Percentiles rank a stretch among this genome's conserved stretches.
phyloP scores from a whole-genome alignment of 2,113 vertebrate genomes.

The Sinocyclocheilus rhinocerous region DNA sequence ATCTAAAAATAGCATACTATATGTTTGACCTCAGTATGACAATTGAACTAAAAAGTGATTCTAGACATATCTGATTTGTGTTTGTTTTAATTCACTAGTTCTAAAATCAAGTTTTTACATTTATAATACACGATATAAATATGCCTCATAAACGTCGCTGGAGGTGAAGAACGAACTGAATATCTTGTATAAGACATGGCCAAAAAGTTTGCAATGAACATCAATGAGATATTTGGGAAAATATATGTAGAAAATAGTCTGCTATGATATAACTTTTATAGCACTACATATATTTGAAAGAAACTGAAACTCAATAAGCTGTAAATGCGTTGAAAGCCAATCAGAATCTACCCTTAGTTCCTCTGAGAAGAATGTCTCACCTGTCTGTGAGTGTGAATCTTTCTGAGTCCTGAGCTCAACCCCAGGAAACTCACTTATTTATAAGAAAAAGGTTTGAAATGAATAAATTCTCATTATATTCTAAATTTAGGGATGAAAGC shows the following conservation, averaged over 20 bases:
- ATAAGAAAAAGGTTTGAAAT: background rate
- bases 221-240: constrained; percentile 6
- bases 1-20: background rate
- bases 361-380: constrained; percentile 37
- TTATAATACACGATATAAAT: constrained; percentile 37
- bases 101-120: constrained; percentile 24
- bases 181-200: background rate
- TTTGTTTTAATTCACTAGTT: constrained; percentile 3
- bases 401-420: constrained; percentile 18
- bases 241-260: background rate
- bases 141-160: background rate
- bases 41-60: background rate
- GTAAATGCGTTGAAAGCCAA: constrained; percentile 11
- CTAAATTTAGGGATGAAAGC: constrained; percentile 13
- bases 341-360: constrained; percentile 21
- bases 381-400: constrained; percentile 14
- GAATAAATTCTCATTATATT: constrained; percentile 18
- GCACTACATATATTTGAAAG: background rate
- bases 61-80: background rate
- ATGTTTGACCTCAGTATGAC: background rate
- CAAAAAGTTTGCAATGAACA: background rate
- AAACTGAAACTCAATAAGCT: background rate
- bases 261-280: background rate
- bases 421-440: constrained; percentile 31
- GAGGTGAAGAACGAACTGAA: background rate